Evolutionary conservation across 2,888 invertebrate genomes (phyloP).

Genomic region (Scelioninae gen. 1): DNA sequence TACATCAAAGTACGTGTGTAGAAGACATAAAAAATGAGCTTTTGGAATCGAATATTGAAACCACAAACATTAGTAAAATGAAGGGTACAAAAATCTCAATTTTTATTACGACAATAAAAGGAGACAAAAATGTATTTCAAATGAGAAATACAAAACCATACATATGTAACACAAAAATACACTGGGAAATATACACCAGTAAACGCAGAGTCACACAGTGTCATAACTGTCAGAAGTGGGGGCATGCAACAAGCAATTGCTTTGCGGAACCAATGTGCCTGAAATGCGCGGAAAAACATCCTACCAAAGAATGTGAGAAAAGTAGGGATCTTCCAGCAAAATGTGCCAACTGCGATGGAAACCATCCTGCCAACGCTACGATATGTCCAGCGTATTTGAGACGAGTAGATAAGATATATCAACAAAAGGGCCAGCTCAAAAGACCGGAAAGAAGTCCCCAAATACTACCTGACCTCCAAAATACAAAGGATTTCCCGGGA

Average conservation of each 20-base stretch:
- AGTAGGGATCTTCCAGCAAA: slow-evolving; percentile 69
- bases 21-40: slow-evolving; percentile 37
- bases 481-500: too few relatives aligned
- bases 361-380: slow-evolving; percentile 74
- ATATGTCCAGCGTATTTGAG: slow-evolving; percentile 45
- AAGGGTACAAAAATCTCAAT: slow-evolving; percentile 58
- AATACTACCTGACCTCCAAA: too few relatives aligned
- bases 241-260: slow-evolving; percentile 74
- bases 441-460: too few relatives aligned
- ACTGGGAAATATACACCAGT: slow-evolving; percentile 65
- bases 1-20: slow-evolving; percentile 21
- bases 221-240: slow-evolving; percentile 74
- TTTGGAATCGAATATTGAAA: not conserved
- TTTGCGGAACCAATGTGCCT: slow-evolving; percentile 71
- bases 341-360: slow-evolving; percentile 74
- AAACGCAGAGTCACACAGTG: slow-evolving; percentile 67
- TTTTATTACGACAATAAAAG: slow-evolving; percentile 55
- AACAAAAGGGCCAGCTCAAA: too few relatives aligned
- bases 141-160: slow-evolving; percentile 22
- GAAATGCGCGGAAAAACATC: slow-evolving; percentile 73
- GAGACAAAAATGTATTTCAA: slow-evolving; percentile 34
- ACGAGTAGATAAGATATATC: too few relatives aligned
- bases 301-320: slow-evolving; percentile 74
- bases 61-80: slow-evolving; percentile 48
- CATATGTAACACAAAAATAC: slow-evolving; percentile 61